Evolutionary conservation across 2,888 invertebrate species (phyloP), one percentile per base, ranked within the genome.

Genomic region (Rotaria macrura): DNA sequence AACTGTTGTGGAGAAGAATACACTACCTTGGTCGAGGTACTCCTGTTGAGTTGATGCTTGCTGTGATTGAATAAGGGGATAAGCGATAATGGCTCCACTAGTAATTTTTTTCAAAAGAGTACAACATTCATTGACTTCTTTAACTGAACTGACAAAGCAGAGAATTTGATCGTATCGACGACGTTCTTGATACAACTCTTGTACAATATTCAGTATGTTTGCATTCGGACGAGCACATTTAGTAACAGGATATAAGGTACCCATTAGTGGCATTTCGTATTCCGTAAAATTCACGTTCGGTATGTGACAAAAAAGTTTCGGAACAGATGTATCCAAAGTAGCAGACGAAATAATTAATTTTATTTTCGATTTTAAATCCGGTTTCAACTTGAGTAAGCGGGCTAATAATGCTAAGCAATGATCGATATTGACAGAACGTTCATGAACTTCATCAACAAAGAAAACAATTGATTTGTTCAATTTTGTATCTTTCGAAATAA

Each of bases 331-430:
- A 43, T 79, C 79, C 3, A 79, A 14, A 12, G 79, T 79, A 25
- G 79, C 79, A 12, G 79, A 79, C 23, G 79, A 79, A 79, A 79
- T 79, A 40, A 79, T 79, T 40, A 79, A 25, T 79, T 43, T 79
- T 17, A 79, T 79, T 79, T 43, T 38, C 4, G 43, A 25, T 79
- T 43, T 79, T 43, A 79, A 12, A 23, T 43, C 43, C 1, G 79
- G 43, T 3, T 79, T 10, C 25, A 79, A 10, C 1, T 23, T n/a
- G 40, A 79, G 43, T 10, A 79, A n/a, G 20, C 79, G 79, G 40
- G 79, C 79, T 79, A 79, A 79, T 79, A 79, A 40, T 79, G 79
- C 79, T 43, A 79, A 79, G 14, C 79, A 79, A 79, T 79, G 79
- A 43, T 79, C 79, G 14, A 79, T 79, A 79, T 79, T 79, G 2